phyloP scores from a whole-genome alignment of 2,113 vertebrate species.

The Corapipo altera region DNA sequence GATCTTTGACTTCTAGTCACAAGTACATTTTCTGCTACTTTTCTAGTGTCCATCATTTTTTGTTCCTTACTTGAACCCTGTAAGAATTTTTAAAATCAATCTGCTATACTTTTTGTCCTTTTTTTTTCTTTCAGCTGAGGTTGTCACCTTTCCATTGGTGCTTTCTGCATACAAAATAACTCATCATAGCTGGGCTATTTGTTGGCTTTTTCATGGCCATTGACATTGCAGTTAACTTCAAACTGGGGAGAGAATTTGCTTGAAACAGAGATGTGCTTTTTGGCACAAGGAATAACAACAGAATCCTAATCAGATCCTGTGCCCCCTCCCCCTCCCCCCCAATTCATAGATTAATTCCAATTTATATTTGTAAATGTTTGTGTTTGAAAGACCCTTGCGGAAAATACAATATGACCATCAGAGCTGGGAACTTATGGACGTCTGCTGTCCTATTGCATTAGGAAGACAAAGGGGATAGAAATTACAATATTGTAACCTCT shows the following conservation, averaged over 20 bases:
- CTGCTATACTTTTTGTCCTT: not conserved
- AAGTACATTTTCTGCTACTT: not conserved
- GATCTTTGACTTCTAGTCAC: not conserved
- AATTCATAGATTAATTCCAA: not conserved
- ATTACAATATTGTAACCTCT: not conserved
- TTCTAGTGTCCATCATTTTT: not conserved
- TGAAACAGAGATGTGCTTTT: not conserved
- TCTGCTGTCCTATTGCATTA: not conserved
- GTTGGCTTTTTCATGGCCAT: not conserved
- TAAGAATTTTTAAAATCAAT: not conserved
- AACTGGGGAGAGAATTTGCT: not conserved
- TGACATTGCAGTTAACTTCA: not conserved
- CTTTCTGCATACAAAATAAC: not conserved
- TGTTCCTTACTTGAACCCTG: not conserved
- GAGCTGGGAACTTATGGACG: not conserved
- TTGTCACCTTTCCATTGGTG: not conserved
- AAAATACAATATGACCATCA: not conserved
- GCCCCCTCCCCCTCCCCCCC: fast-evolving
- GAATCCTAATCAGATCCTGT: not conserved
- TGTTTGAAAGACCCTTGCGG: not conserved
- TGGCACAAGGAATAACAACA: not conserved
- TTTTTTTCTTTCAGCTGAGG: not conserved
- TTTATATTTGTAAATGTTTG: fast-evolving
- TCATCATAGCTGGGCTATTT: not conserved
- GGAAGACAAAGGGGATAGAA: not conserved